Percentiles rank a stretch among this genome's conserved stretches.
phyloP scores from a whole-genome alignment of 1,140 invertebrate species.

The Acromyrmex heyeri region DNA sequence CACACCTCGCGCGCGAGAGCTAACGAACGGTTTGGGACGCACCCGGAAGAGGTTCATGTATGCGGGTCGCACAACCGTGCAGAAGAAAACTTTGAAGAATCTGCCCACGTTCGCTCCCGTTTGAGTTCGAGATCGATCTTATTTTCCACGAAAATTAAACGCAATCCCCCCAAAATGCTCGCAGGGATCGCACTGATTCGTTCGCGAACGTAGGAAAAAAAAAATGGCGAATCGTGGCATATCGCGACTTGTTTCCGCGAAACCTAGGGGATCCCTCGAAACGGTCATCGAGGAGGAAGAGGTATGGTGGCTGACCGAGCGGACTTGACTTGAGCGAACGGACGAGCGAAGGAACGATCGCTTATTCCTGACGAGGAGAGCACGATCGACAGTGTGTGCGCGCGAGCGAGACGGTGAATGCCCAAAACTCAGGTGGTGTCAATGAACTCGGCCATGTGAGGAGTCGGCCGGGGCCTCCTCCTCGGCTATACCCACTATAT shows the following conservation, averaged over 20 bases:
- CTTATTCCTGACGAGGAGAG: constrained; percentile 72
- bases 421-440: constrained; percentile 86
- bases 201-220: neutral
- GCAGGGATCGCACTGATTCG: neutral
- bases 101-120: constrained; percentile 26
- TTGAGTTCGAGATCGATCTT: constrained; percentile 19
- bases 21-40: constrained; percentile 61
- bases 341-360: constrained; percentile 67
- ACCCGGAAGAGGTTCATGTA: constrained; percentile 51
- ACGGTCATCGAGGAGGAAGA: constrained; percentile 53
- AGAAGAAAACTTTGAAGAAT: constrained; percentile 56
- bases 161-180: neutral
- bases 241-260: constrained; percentile 40
- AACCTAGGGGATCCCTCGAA: constrained; percentile 51
- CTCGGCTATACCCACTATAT: constrained; percentile 83
- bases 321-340: constrained; percentile 61
- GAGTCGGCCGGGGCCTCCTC: constrained; percentile 78
- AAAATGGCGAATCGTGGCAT: constrained; percentile 19
- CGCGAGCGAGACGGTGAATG: constrained; percentile 82
- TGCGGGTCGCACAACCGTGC: constrained; percentile 45
- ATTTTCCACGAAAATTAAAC: constrained; percentile 3
- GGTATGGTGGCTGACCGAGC: constrained; percentile 56
- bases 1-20: constrained; percentile 48
- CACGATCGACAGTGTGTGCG: constrained; percentile 64
- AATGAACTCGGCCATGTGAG: constrained; percentile 87